Evolutionary conservation across 2,888 invertebrate species (phyloP), one percentile per base, ranked within the genome.

Genomic region (Erannis defoliaria): DNA sequence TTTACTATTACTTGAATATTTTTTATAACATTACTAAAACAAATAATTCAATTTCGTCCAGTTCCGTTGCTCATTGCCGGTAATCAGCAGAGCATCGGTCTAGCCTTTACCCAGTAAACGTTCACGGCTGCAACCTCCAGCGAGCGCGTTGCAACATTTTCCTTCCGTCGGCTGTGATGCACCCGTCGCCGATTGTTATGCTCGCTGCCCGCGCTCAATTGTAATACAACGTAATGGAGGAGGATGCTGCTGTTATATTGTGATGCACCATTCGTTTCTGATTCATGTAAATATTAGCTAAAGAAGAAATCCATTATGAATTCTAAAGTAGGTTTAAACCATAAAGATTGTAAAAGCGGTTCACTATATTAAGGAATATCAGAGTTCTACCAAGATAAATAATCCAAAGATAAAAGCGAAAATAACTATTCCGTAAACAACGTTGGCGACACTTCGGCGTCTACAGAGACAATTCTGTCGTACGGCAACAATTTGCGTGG

Each of bases 141-240:
- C 33, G 10, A 23, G 35, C 35, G 21, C 35, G 68, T 85, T 85
- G 84, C 81, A 82, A 83, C 78, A 46, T 89, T 86, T 89, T 89
- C 89, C 89, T 89, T 86, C 85, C 86, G 79, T 66, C 63, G 64
- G 66, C 31, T 21, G 48, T 53, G 75, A 73, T 75, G 70, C 71
- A 60, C 51, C 53, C 63, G 57, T 65, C 66, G 61, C 62, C 67
- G 66, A 74, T 73, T 70, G 72, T 74, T 73, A 75, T 68, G 71
- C 63, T 66, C 45, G 42, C 29, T 55, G 60, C 61, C 46, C 55
- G 55, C 45, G 35, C 61, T 50, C 62, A 38, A 51, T 61, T 58
- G 73, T 72, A 72, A 72, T 67, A 58, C 43, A 56, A 64, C 67
- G 72, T 68, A 69, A 71, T 62, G 23, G 55, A 53, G 23, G 55